Evolutionary conservation across 2,888 invertebrate genomes (phyloP), one percentile per base, ranked within the genome.

Genomic region (Chrysolina haemoptera): DNA sequence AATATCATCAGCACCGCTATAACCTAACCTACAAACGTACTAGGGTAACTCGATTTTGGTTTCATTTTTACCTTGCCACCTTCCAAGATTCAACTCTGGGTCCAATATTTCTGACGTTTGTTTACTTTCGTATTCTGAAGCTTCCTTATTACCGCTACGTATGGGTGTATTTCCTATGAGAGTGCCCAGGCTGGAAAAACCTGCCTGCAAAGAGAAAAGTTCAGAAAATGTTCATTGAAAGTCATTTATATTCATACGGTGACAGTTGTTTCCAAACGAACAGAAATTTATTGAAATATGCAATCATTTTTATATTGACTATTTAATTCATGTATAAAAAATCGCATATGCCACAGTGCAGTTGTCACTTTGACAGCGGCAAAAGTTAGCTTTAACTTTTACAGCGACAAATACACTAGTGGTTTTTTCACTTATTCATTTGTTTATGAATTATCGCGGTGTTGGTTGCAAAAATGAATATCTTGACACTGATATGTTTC

Each of bases 81-180:
- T 90, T 46, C 84, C 84, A 67, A 92, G 86, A 79, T 90, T 89
- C 80, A 90, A 87, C 71, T 90, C 90, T 14, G 88, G 88, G 76
- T 87, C 86, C 72, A 88, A 81, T 73, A 88, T 87, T 79, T 87
- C 87, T 41, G 83, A 82, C 0, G 87, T 87, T 53, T 84, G 81
- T 78, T 87, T 87, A 71, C 85, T 85, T 78, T 76, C 86, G 84
- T 81, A 87, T 84, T 66, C 86, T 77, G 74, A 85, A 74, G 80
- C 86, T 84, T 80, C 86, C 82, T 81, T 81, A 66, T 74, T 83
- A 66, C 76, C 83, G 62, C 73, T 82, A 40, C 86, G 79, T 8
- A 83, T 75, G 10, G 86, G 85, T 9, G 84, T 81, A 64, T 81
- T 82, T 9, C 82, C 83, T 62, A 85, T 81, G 14, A 85, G 70